phyloP scores from a whole-genome alignment of 1,140 invertebrate species.

The Neodiprion virginianus region DNA sequence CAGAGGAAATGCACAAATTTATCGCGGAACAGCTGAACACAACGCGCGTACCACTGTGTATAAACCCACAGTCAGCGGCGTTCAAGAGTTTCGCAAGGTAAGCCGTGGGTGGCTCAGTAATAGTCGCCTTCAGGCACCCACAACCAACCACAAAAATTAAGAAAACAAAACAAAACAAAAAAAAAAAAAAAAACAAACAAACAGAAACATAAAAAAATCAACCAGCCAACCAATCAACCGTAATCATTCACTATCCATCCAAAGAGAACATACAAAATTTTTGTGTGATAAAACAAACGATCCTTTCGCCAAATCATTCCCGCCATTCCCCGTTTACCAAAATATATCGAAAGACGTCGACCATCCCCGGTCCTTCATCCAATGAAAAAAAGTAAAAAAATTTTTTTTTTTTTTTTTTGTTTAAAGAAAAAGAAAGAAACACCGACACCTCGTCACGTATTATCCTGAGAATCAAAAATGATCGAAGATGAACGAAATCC shows the following conservation, averaged over 20 bases:
- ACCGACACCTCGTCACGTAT: no score
- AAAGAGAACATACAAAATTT: not conserved
- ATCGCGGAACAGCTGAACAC: slow-evolving; percentile 95
- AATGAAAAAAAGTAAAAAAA: no score
- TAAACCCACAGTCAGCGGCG: slow-evolving; percentile 98
- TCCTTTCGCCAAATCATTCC: not conserved
- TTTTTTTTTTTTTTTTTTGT: no score
- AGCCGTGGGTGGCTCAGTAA: slow-evolving; percentile 57
- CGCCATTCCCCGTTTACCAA: not conserved
- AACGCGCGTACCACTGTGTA: slow-evolving; percentile 94
- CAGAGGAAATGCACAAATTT: slow-evolving; percentile 98
- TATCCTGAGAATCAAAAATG: no score
- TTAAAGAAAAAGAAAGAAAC: no score
- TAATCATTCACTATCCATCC: slow-evolving; percentile 3
- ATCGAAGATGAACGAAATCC: no score
- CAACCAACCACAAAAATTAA: slow-evolving; percentile 13
- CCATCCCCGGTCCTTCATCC: no score
- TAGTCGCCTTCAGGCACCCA: slow-evolving; percentile 28
- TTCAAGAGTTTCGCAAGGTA: slow-evolving; percentile 99
- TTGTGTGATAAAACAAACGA: not conserved
- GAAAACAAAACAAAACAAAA: not conserved
- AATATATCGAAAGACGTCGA: not conserved
- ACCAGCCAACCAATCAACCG: slow-evolving; percentile 8
- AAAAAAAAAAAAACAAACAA: no score
- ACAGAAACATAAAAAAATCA: not conserved